These are phyloP conservation scores for Diplodus sargus DNA, from an alignment of 2,797 vertebrate species.

Conservation along the genomic window DNA sequence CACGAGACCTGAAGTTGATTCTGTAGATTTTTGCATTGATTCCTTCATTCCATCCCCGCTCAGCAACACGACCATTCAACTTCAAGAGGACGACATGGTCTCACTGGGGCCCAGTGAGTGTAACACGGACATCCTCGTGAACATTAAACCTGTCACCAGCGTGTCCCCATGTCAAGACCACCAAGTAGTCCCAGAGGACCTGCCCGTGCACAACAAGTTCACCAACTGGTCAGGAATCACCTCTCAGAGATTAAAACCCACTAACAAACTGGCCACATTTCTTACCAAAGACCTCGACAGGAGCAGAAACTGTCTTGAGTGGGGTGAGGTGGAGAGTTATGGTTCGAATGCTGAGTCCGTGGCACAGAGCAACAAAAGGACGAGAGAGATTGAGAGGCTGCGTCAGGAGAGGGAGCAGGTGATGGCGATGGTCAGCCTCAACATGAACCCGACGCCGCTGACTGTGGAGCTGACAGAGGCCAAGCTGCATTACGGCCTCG, in stretches of 20 bases:
- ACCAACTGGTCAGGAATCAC: conserved; percentile 92
- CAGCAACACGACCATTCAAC: conserved; percentile 58
- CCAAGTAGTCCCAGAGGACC: conserved; percentile 77
- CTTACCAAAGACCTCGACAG: conserved; percentile 6
- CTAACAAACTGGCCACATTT: conserved; percentile 1
- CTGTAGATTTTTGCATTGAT: conserved; percentile 42
- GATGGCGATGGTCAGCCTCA: conserved; percentile 88
- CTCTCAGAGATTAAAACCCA: conserved; percentile 57
- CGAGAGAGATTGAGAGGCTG: conserved; percentile 85
- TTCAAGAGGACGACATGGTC: conserved; percentile 72
- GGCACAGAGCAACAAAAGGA: conserved; percentile 62
- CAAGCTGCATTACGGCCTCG: conserved; percentile 91
- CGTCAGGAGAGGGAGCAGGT: conserved; percentile 88
- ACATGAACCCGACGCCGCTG: conserved; percentile 85
- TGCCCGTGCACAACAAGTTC: conserved; percentile 95
- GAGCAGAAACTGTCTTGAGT: conserved; percentile 21
- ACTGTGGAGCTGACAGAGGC: conserved; percentile 93
- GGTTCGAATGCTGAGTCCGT: conserved; percentile 48
- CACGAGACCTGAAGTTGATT: conserved; percentile 31
- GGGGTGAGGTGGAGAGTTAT: conserved; percentile 55
- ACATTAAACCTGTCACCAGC: conserved; percentile 67
- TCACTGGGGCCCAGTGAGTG: conserved; percentile 88
- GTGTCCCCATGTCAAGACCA: conserved; percentile 49
- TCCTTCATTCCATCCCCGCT: conserved; percentile 51
- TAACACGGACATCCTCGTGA: conserved; percentile 89